Evolutionary conservation across 2,888 invertebrate species (phyloP).

Genomic region (Selenia dentaria): DNA sequence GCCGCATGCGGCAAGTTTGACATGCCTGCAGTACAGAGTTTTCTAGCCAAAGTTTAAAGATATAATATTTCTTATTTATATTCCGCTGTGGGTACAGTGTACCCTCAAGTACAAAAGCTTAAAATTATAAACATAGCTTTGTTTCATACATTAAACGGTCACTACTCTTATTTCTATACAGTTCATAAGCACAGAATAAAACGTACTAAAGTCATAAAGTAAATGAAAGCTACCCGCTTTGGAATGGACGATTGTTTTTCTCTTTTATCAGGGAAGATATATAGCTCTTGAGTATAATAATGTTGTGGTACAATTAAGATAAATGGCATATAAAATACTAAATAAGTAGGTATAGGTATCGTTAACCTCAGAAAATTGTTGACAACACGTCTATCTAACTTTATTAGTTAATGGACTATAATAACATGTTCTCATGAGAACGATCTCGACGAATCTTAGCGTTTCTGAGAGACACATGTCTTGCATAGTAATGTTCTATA

Average conservation of each 20-base stretch:
- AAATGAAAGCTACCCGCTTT: constrained; percentile 10
- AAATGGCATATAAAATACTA: background rate
- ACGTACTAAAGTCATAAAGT: constrained; percentile 4
- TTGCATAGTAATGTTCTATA: background rate
- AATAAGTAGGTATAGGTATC: too few relatives aligned
- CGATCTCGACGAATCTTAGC: too few relatives aligned
- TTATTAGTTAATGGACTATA: too few relatives aligned
- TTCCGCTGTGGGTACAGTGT: background rate
- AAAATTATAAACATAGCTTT: constrained; percentile 22
- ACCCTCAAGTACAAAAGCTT: constrained; percentile 4
- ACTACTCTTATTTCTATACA: constrained; percentile 19
- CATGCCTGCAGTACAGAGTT: too few relatives aligned
- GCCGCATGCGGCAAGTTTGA: too few relatives aligned
- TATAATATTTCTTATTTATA: constrained; percentile 16
- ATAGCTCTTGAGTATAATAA: too few relatives aligned
- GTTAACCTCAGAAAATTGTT: background rate
- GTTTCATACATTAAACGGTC: constrained; percentile 8
- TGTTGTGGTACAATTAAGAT: constrained; percentile 4
- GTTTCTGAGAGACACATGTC: too few relatives aligned
- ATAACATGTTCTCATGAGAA: too few relatives aligned
- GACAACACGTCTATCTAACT: background rate
- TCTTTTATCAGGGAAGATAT: constrained; percentile 6
- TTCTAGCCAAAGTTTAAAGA: background rate
- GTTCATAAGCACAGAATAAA: too few relatives aligned
- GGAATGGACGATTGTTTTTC: constrained; percentile 14